Conservation (phyloP, 2,797 vertebrate species). For the Poecile montanus region DNA sequence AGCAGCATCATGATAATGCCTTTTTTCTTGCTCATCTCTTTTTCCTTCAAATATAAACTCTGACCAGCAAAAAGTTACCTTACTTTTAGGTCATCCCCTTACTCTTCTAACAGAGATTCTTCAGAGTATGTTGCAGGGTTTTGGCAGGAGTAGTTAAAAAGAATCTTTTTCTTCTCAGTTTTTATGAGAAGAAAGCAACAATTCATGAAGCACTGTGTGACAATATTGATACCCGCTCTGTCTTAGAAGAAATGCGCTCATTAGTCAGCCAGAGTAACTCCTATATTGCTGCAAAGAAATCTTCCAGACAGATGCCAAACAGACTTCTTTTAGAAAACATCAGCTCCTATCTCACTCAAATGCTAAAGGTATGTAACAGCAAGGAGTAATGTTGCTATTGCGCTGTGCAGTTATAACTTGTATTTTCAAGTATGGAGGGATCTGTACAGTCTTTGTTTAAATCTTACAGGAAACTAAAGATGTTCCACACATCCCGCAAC, state of each 20-base stretch:
- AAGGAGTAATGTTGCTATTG: neutral
- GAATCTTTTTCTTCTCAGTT: constrained; percentile 74
- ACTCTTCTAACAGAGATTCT: neutral
- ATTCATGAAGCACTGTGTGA: constrained; percentile 93
- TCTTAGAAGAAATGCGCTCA: constrained; percentile 90
- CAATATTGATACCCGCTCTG: constrained; percentile 90
- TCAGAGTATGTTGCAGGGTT: neutral
- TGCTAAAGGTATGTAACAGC: constrained; percentile 86
- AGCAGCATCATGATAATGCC: neutral
- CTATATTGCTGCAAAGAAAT: constrained; percentile 89
- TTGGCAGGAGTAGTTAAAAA: neutral
- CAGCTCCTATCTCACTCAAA: constrained; percentile 86
- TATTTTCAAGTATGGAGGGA: neutral
- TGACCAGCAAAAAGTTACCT: neutral
- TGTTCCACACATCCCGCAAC: neutral
- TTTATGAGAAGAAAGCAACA: constrained; percentile 84
- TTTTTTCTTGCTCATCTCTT: neutral
- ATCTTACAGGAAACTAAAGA: neutral
- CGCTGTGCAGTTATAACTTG: neutral
- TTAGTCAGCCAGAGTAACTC: constrained; percentile 91
- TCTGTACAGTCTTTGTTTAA: neutral
- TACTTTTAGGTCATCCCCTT: neutral
- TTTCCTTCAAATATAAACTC: constrained; percentile 1
- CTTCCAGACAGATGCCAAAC: constrained; percentile 82
- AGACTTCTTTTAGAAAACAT: constrained; percentile 84